Percentiles rank a stretch among this genome's conserved stretches.
Conservation (phyloP, 1,140 invertebrate genomes). For the Neuroterus valhalla region DNA sequence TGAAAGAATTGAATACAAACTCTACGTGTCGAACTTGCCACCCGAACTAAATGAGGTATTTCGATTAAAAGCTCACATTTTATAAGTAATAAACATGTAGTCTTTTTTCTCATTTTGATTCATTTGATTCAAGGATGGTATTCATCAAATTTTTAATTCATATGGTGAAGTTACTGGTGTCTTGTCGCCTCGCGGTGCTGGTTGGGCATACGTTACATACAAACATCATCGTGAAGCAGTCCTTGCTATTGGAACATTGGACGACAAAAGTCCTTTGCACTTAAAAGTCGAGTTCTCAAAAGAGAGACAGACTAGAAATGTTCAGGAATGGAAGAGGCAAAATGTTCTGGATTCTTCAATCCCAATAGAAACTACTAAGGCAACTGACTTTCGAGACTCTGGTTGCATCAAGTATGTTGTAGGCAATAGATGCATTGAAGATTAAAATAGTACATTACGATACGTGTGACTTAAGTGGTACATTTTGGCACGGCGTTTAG, state of each 20-base stretch:
- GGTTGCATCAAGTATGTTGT: not conserved
- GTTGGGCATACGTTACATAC: slow-evolving; percentile 63
- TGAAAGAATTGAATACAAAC: slow-evolving; percentile 37
- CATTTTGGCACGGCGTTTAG: too few species aligned
- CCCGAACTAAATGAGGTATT: slow-evolving; percentile 60
- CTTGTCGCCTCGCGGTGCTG: slow-evolving; percentile 41
- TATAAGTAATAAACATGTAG: slow-evolving; percentile 20
- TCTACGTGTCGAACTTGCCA: slow-evolving; percentile 60
- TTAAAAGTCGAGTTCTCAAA: slow-evolving; percentile 55
- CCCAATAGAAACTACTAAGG: not conserved
- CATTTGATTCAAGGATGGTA: slow-evolving; percentile 55
- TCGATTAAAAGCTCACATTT: slow-evolving; percentile 22
- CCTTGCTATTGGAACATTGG: slow-evolving; percentile 53
- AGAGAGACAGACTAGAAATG: slow-evolving; percentile 30
- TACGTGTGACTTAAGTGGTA: too few species aligned
- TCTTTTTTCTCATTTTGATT: slow-evolving; percentile 24
- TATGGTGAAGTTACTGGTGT: slow-evolving; percentile 58
- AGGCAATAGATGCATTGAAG: not conserved
- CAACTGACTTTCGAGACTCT: not conserved
- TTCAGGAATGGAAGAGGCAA: not conserved
- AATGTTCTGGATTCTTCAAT: not conserved
- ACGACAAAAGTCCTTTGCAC: slow-evolving; percentile 53
- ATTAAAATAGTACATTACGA: not conserved
- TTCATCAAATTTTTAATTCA: slow-evolving; percentile 57
- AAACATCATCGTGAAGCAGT: slow-evolving; percentile 59